phyloP scores from a whole-genome alignment of 2,113 vertebrate genomes.

The Parus major region DNA sequence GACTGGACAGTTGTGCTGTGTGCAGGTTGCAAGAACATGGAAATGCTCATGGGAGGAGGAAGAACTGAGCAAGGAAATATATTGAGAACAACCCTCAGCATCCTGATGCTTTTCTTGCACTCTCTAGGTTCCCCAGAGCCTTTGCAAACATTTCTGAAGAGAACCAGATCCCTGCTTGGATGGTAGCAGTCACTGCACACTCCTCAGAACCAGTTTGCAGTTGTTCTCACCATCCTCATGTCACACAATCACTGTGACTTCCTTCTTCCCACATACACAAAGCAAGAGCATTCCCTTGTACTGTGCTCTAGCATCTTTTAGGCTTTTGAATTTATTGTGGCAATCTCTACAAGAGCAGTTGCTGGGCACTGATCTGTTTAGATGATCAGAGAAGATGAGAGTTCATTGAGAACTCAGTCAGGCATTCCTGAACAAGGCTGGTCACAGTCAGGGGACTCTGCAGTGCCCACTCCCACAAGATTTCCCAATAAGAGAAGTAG shows the following conservation, averaged over 20 bases:
- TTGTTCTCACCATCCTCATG: not conserved
- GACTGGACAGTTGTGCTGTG: not conserved
- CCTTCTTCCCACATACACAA: rapidly evolving
- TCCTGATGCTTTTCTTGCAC: not conserved
- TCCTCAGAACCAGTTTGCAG: not conserved
- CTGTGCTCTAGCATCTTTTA: not conserved
- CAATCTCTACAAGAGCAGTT: not conserved
- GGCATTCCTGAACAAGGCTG: not conserved
- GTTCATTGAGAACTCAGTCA: not conserved
- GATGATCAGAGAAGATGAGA: not conserved
- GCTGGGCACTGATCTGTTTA: not conserved
- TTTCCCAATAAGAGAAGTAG: not conserved
- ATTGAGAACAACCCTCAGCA: not conserved
- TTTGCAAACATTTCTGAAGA: not conserved
- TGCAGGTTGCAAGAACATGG: not conserved
- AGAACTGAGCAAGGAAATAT: not conserved
- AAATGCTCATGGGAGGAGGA: not conserved
- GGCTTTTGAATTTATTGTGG: not conserved
- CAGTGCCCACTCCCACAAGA: not conserved
- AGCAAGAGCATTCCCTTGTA: not conserved
- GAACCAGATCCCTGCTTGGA: not conserved
- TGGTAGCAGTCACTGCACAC: not conserved
- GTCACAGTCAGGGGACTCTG: not conserved
- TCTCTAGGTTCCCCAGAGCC: not conserved
- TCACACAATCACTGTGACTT: not conserved